A percentile compares a stretch with the other conserved stretches of the same genome.
These are phyloP conservation scores for Coregonus sp. DNA, from an alignment of 2,797 vertebrate species.

Conservation along the genomic window DNA sequence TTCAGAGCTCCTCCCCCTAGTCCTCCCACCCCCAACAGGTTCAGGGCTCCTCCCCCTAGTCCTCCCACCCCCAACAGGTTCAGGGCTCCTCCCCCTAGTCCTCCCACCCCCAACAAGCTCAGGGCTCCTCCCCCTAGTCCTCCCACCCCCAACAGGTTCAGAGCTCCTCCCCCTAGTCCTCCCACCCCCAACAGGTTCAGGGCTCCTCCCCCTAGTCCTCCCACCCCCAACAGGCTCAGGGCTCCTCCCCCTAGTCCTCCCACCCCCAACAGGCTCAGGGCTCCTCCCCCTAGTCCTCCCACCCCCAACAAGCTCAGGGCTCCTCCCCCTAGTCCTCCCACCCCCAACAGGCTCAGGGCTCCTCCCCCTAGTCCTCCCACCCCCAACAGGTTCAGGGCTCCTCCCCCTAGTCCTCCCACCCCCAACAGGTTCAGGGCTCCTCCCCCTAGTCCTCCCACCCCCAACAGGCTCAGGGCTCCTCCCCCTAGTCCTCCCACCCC, in stretches of 20 bases:
- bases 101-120: constrained; percentile 11
- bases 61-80: not conserved
- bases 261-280: constrained; percentile 13
- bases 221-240: constrained; percentile 56
- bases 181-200: constrained; percentile 21
- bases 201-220: no score
- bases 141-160: constrained; percentile 9
- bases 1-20: no score
- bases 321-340: constrained; percentile 41
- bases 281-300: no score
- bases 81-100: no score
- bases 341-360: constrained; percentile 15
- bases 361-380: no score
- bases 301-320: constrained; percentile 57
- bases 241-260: constrained; percentile 51
- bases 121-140: no score
- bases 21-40: not conserved
- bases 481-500: not conserved
- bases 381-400: constrained; percentile 62
- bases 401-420: constrained; percentile 21
- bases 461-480: constrained; percentile 66
- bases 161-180: no score
- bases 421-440: no score
- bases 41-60: no score
- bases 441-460: no score